These are phyloP conservation scores for Antigone vipio DNA, from an alignment of 2,113 vertebrate genomes.

Conservation along the genomic window DNA sequence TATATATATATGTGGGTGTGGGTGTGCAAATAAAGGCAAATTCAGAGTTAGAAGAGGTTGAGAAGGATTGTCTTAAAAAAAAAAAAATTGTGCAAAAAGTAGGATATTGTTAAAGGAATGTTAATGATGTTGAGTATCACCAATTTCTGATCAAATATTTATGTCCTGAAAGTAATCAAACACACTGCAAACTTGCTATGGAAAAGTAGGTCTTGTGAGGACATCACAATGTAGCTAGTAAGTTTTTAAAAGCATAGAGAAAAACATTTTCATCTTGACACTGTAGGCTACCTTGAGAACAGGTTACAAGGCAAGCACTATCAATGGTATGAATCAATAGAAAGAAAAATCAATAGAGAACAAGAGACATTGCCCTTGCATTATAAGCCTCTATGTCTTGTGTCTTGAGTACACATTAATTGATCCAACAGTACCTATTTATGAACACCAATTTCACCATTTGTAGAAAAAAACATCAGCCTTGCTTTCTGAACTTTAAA, in stretches of 20 bases:
- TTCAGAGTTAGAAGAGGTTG: not conserved
- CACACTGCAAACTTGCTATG: not conserved
- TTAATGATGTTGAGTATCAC: not conserved
- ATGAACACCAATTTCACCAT: not conserved
- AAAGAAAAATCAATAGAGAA: not conserved
- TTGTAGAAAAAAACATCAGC: not conserved
- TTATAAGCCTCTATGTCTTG: not conserved
- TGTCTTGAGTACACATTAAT: not conserved
- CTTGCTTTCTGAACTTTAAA: not conserved
- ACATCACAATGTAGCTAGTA: not conserved
- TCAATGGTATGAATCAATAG: slow-evolving; percentile 5
- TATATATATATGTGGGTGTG: not conserved
- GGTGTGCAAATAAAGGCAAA: not conserved
- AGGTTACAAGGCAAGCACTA: not conserved
- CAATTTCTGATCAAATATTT: not conserved
- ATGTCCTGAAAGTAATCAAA: not conserved
- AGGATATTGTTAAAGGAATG: not conserved
- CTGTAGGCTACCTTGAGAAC: not conserved
- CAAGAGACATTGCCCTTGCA: not conserved
- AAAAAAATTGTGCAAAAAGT: not conserved
- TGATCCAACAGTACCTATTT: not conserved
- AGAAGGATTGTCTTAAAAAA: not conserved
- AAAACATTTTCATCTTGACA: slow-evolving; percentile 5
- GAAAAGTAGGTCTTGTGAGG: not conserved
- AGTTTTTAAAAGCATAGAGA: not conserved